A percentile compares a stretch with the other conserved stretches of the same genome.
Conservation (phyloP, 2,113 vertebrate genomes). For the Lophura nycthemera region DNA sequence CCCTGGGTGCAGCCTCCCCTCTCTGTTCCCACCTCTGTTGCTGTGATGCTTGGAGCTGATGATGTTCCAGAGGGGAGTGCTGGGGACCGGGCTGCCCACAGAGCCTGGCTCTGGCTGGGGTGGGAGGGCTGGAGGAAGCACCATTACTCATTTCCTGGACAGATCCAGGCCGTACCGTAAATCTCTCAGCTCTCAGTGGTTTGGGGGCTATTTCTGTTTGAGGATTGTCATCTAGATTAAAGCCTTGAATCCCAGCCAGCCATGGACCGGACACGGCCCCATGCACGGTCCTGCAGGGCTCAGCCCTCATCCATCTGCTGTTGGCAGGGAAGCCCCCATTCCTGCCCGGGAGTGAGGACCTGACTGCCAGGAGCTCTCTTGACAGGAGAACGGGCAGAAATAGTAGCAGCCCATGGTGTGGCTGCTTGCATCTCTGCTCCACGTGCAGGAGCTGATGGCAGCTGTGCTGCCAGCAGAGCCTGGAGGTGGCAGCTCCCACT, state of each 20-base stretch:
- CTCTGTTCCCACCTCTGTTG: rapidly evolving
- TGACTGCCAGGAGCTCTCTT: not conserved
- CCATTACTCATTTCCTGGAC: conserved; percentile 36
- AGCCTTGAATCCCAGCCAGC: conserved; percentile 1
- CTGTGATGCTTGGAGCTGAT: not conserved
- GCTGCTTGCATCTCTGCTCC: not conserved
- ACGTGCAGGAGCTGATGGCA: rapidly evolving
- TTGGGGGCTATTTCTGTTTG: conserved; percentile 21
- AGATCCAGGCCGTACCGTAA: conserved; percentile 4
- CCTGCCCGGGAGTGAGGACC: not conserved
- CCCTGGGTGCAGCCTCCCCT: not conserved
- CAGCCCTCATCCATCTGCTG: conserved; percentile 8
- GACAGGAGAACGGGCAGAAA: not conserved
- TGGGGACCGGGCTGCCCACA: not conserved
- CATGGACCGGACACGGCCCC: not conserved
- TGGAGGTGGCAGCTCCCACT: not conserved
- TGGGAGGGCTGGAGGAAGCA: not conserved
- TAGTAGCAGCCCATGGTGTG: not conserved
- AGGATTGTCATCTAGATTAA: not conserved
- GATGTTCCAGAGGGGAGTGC: not conserved
- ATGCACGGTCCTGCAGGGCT: not conserved
- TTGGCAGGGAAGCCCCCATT: not conserved
- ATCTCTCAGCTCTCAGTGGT: conserved; percentile 9
- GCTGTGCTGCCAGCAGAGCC: not conserved
- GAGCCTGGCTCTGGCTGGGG: not conserved